Evolutionary conservation across 2,888 invertebrate species (phyloP), one percentile per base, ranked within the genome.

Genomic region (Drosophila buzzatii): DNA sequence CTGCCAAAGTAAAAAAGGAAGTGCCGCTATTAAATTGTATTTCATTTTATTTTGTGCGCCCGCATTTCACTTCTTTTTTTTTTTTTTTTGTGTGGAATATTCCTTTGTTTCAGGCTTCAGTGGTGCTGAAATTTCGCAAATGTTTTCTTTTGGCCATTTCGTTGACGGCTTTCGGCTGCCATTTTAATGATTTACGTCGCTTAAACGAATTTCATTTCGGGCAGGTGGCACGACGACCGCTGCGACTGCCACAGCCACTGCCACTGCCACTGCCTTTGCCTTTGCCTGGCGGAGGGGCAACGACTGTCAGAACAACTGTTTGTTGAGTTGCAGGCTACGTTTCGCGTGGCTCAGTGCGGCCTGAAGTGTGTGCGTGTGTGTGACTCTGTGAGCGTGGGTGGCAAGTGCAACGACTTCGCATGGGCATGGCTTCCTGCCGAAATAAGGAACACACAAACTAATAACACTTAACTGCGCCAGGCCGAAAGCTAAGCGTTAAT

Each of bases 41-140:
- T 76, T 79, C 70, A 66, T 76, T 76, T 79, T 73, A 66, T 76
- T 68, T 74, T 70, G 44, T 41, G 53, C 69, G 71, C 71, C 57
- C 70, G 71, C 70, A 62, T 70, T 70, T 71, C 41, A 33, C 35
- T 58, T 53, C 0, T 12, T 42, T 20, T 42, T 35, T 60, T 57
- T 42, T 57, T n/a, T 42, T 33, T 9, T 42, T 20, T 63, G 55
- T 63, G 55, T 61, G 63, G 45, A 59, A 59, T 65, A 58, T 69
- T 58, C 59, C 68, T 79, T 82, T 79, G 70, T 90, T 84, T 85
- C 76, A 72, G 73, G 86, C 81, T 85, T 81, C 80, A 88, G 31
- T 87, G 85, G 70, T 75, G 90, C 84, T 87, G 89, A 85, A 87
- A 86, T 90, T 81, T 71, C 60, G 81, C 89, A 81, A 86, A 86